Evolutionary conservation across 2,797 vertebrate genomes (phyloP), one percentile per base, ranked within the genome.

Genomic region (Peromyscus aztecus): DNA sequence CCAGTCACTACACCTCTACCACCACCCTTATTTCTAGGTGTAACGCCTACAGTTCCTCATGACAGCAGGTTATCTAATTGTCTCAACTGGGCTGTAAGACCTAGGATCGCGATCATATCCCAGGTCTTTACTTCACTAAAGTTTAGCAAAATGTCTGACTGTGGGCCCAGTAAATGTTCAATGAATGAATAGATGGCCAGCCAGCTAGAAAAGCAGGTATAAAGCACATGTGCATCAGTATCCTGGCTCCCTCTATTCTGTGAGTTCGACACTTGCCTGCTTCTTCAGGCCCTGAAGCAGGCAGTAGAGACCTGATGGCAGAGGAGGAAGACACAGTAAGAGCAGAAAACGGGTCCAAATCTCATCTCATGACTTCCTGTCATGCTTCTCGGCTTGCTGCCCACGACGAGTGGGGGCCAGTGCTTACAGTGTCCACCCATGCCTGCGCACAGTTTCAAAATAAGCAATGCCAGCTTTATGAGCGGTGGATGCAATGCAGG

Each of bases 61-160:
- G 17, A 78, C 34, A 85, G 23, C 83, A 71, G 17, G 12, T 92
- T 81, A 65, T 3, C 2, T 1, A 23, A 65, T 37, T 31, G 2
- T 40, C 69, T 24, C 73, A 23, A 27, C 37, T 29, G 49, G 24
- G 37, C 82, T n/a, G 7, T 2, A 29, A 6, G 65, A n/a, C 49
- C 63, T n/a, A 61, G 90, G 17, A 77, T 63, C 23, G 59, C 24
- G 1, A 69, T 24, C 34, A 37, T 5, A 6, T 24, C 29, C 13
- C 24, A 43, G 29, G 24, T 13, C 24, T 73, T 77, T 82, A n/a
- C 67, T 49, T 88, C 63, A 71, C 10, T 14, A 4, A 52, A 29
- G 14, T 37, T 78, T 61, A 87, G 83, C 49, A 82, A 69, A 86
- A 81, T 46, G 34, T 37, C 76, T 91, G 63, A 61, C 46, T 80